Base-by-base conservation (phyloP, 2,113 vertebrate species). In the Micromys minutus region DNA sequence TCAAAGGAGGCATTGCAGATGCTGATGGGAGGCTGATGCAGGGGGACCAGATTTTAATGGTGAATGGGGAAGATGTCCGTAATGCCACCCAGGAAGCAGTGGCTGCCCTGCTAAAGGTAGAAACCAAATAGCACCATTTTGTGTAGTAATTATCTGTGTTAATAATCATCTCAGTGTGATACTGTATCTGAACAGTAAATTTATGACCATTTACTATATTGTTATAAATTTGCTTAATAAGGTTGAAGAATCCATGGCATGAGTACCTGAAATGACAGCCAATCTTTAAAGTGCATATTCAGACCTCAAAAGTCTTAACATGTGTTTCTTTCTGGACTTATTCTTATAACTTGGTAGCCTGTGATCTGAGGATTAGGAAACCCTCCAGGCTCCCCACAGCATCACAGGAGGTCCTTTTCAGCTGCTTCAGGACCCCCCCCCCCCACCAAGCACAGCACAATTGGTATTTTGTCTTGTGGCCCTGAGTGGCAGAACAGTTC, bases 1-100 rank as follows among this genome's bases (percentile, higher is more conserved):
- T 99, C 91, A 99, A 99, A 98, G 99, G 99, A 89, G 99, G 99
- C 71, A 98, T 99, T 94, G 99, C 99, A 94, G 99, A 99, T 86
- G 89, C 97, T 0, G 99, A 99, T 47, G 99, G 99, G 5, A 99
- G 98, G 8, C 97, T 99, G 95, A 98, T 99, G 98, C 99, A 99
- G 96, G 99, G 99, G 71, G 99, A 99, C 97, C 99, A 99, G 98
- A 99, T 99, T 97, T 21, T 99, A 84, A 98, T 98, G 1, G 99
- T 99, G 89, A 99, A 99, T 24, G 98, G 99, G 1, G 99, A 99
- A 96, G 99, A 99, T 5, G 99, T 99, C 91, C 98, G 99, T 59
- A 98, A 98, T 0, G 99, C 99, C 96, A 99, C 99, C 21, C 99
- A 99, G 96, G 99, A 99, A 96, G 98, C 99, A 1, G 99, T 99